Base-by-base conservation (phyloP, 2,888 invertebrate genomes). In the Sialis fuliginosa region DNA sequence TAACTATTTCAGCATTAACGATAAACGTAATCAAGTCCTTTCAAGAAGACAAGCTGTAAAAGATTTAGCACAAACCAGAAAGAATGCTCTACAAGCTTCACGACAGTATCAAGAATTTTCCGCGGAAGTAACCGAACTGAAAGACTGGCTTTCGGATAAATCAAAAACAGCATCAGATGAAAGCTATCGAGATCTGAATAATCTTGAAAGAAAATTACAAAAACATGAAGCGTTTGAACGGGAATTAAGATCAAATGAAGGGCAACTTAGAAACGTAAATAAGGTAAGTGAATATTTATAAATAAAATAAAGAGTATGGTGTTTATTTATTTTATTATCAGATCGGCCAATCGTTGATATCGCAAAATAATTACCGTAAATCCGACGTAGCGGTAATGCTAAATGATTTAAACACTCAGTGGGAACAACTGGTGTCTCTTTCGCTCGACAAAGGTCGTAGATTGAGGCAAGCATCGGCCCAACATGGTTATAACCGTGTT, bases 181-280 rank as follows among this genome's bases (percentile, higher is more conserved):
- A 63, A 91, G 85, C 50, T 95, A 93, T 64, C 71, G 90, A 12
- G 93, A 95, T 58, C 68, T 95, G 12, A 81, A 77, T 39, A 95
- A 96, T 62, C 65, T 92, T 52, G 90, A 92, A 53, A 74, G 92
- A 1, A 95, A 95, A 61, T 66, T 93, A 1, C 92, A 95, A 65
- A 93, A 93, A 59, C 97, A 98, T 60, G 90, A 93, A 63, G 95
- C 96, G 0, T 96, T 97, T 60, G 95, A 96, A 58, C 72, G 95
- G 1, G 97, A 98, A 61, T 66, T 98, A 13, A 77, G 88, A 43
- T 91, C 96, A 1, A 97, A 96, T 58, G 92, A 96, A 63, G 91
- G 90, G 9, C 87, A 93, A 57, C 69, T 95, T 7, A 70, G 91
- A 44, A 81, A 82, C 22, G 84, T 93, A 0, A 89, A 87, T 54